Conservation (phyloP, 2,888 invertebrate species). For the Pseudeuparius sepicola region DNA sequence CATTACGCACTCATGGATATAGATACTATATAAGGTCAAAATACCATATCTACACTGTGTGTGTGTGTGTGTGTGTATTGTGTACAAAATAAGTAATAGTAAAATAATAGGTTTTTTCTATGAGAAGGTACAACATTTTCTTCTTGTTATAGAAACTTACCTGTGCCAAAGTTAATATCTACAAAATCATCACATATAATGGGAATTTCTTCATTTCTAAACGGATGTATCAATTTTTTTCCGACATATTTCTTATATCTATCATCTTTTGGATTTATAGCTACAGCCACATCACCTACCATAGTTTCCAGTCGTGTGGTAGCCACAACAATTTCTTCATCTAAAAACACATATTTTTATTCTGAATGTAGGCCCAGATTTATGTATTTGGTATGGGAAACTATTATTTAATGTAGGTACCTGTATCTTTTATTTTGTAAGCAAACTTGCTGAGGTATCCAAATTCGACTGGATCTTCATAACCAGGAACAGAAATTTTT, state of each 20-base stretch:
- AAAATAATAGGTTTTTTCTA: too few species aligned
- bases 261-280: conserved; percentile 89
- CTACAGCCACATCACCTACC: conserved; percentile 94
- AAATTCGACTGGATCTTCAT: conserved; percentile 76
- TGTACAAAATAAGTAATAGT: too few species aligned
- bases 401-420: conserved; percentile 22
- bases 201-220: conserved; percentile 71
- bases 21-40: too few species aligned
- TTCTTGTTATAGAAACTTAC: too few species aligned
- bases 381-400: neutral
- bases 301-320: conserved; percentile 98
- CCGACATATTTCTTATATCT: conserved; percentile 70
- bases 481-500: conserved; percentile 81
- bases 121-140: too few species aligned
- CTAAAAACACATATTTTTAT: conserved; percentile 24
- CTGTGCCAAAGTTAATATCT: conserved; percentile 92
- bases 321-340: conserved; percentile 83
- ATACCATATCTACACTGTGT: too few species aligned
- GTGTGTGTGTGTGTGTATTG: too few species aligned
- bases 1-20: too few species aligned
- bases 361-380: neutral
- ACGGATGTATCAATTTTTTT: conserved; percentile 78
- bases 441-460: conserved; percentile 89
- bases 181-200: conserved; percentile 91
- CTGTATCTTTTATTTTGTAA: conserved; percentile 63